Evolutionary conservation across 2,888 invertebrate genomes (phyloP).

Genomic region (Synergus gifuensis): DNA sequence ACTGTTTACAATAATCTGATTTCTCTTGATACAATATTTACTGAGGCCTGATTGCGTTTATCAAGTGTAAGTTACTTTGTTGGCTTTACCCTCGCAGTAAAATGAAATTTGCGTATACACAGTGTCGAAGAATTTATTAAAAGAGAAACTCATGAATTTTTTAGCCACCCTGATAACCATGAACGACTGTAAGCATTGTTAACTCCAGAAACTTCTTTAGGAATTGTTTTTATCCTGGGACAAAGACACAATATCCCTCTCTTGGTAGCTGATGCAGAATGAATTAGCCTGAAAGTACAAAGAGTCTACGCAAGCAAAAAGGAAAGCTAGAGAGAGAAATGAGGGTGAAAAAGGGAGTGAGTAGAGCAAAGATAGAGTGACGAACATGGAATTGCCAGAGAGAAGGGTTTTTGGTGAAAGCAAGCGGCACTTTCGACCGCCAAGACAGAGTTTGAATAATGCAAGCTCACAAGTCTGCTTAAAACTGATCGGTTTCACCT

Average conservation of each 20-base stretch:
- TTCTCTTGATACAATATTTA: background rate
- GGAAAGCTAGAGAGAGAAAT: conserved; percentile 44
- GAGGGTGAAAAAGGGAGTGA: conserved; percentile 34
- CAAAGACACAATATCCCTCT: conserved; percentile 47
- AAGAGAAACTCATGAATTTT: too few species aligned
- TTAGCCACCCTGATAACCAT: too few species aligned
- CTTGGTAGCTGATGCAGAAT: conserved; percentile 47
- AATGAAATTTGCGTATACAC: background rate
- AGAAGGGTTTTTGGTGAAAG: conserved; percentile 49
- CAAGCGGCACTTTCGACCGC: conserved; percentile 50
- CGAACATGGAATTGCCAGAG: conserved; percentile 51
- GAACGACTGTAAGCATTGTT: too few species aligned
- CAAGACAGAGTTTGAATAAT: conserved; percentile 72
- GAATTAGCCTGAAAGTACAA: conserved; percentile 42
- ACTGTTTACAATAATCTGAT: background rate
- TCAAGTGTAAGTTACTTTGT: background rate
- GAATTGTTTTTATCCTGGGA: background rate
- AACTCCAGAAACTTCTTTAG: background rate
- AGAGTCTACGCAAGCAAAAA: conserved; percentile 37
- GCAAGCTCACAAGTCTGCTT: conserved; percentile 74
- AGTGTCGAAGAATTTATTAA: too few species aligned
- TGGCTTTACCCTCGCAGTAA: background rate
- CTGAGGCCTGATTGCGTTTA: background rate
- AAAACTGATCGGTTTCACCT: conserved; percentile 72
- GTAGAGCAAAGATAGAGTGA: conserved; percentile 16